Conservation (phyloP, 2,888 invertebrate genomes). For the Melanostoma scalare region DNA sequence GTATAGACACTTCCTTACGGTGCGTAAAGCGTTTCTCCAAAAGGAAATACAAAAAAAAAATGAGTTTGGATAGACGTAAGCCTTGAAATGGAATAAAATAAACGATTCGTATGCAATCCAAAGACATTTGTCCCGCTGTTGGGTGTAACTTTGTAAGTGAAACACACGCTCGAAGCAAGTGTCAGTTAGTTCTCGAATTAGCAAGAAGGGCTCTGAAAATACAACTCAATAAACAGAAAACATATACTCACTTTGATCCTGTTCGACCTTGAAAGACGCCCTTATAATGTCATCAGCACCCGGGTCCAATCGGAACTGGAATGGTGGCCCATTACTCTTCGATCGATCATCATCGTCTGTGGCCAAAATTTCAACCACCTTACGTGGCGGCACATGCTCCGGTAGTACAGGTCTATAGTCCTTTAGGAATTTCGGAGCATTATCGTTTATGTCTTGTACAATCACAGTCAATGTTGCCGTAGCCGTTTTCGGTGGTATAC, state of each 20-base stretch:
- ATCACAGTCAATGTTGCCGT: constrained; percentile 96
- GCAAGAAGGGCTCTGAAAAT: not conserved
- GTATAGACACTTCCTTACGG: too few species aligned
- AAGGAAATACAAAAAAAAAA: too few species aligned
- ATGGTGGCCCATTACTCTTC: constrained; percentile 98
- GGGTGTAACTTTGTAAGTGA: too few species aligned
- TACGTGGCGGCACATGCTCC: constrained; percentile 95
- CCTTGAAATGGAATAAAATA: too few species aligned
- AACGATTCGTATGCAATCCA: too few species aligned
- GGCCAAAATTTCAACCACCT: constrained; percentile 95
- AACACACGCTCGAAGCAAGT: too few species aligned
- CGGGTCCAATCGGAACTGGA: constrained; percentile 95
- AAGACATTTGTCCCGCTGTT: too few species aligned
- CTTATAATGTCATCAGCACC: constrained; percentile 96
- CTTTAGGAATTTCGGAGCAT: constrained; percentile 95
- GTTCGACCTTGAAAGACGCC: constrained; percentile 97
- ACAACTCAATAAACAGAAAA: not conserved
- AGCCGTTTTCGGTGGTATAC: constrained; percentile 95
- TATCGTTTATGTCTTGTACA: constrained; percentile 97
- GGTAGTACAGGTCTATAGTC: constrained; percentile 96
- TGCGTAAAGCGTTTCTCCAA: too few species aligned
- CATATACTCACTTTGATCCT: constrained; percentile 92
- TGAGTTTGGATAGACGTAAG: too few species aligned
- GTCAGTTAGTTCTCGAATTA: too few species aligned
- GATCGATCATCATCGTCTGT: constrained; percentile 97